Base-by-base conservation (phyloP, 2,113 vertebrate species). In the Piprites chloris region DNA sequence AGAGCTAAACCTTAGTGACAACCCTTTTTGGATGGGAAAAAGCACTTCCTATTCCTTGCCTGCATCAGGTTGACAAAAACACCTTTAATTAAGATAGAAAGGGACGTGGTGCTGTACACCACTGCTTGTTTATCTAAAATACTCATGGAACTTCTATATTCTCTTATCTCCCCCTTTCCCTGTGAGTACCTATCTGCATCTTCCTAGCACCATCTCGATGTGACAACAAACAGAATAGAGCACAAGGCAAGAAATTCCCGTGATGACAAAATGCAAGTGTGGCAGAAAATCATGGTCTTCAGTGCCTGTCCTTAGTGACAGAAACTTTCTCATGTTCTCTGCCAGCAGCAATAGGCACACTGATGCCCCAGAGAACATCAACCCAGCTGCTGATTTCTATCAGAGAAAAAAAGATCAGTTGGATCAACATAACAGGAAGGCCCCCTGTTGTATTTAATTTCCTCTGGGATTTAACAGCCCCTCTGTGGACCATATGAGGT, bases 391-490 rank as follows among this genome's bases (percentile, higher is more conserved):
- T 92, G 91, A 91, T 96, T 92, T 93, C 72, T 83, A 87, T 90
- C 86, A 88, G 74, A 95, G 65, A 91, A 73, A 94, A 92, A 91
- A 92, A 94, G 37, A 96, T 76, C 87, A 89, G 83, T 85, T 94
- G 90, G 79, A 96, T 80, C 67, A 87, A 93, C 89, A 96, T 90
- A 95, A 97, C 90, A 96, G 91, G 89, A 97, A 97, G 92, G 61
- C 90, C 92, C 63, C 96, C 90, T 89, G 94, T 92, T 91, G 94
- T 97, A 96, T 96, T 96, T 97, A 74, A 96, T 96, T 97, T 95
- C 96, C 92, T 95, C 76, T 89, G 95, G 95, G 94, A 91, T 96
- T 97, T 95, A 92, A 95, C 85, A 92, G 91, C 62, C 89, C 83
- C 91, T 97, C 95, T 95, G 93, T 77, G 71, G 91, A 90, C 90